phyloP scores from a whole-genome alignment of 2,113 vertebrate species.

The Lontra canadensis region DNA sequence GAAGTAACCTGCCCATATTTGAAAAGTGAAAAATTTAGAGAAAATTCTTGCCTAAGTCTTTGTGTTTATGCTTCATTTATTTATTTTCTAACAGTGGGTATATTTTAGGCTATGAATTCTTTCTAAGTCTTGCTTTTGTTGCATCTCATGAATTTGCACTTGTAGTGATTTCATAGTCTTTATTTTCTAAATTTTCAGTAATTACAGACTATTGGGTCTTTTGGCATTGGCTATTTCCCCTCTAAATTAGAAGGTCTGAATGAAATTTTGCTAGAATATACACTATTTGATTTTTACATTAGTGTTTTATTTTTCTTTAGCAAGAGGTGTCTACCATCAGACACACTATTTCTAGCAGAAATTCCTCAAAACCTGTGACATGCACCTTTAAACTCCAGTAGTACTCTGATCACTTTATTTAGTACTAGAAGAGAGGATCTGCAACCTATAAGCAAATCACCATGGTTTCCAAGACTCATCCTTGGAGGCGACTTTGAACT shows the following conservation, averaged over 20 bases:
- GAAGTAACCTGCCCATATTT: background rate
- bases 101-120: background rate
- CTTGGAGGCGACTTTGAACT: background rate
- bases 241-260: background rate
- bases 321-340: background rate
- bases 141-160: background rate
- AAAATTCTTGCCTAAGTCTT: background rate
- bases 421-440: background rate
- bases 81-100: background rate
- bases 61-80: background rate
- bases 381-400: background rate
- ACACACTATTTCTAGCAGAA: background rate
- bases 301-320: background rate
- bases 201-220: background rate
- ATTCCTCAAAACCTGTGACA: background rate
- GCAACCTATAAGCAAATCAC: background rate
- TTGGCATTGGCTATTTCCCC: background rate
- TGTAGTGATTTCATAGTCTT: background rate
- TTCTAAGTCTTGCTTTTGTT: background rate
- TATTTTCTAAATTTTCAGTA: conserved; percentile 4
- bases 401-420: background rate
- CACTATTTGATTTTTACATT: background rate
- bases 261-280: background rate
- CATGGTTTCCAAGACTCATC: background rate
- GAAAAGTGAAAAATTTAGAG: background rate